Evolutionary conservation across 2,113 vertebrate genomes (phyloP).

Genomic region (Microtus montanus): DNA sequence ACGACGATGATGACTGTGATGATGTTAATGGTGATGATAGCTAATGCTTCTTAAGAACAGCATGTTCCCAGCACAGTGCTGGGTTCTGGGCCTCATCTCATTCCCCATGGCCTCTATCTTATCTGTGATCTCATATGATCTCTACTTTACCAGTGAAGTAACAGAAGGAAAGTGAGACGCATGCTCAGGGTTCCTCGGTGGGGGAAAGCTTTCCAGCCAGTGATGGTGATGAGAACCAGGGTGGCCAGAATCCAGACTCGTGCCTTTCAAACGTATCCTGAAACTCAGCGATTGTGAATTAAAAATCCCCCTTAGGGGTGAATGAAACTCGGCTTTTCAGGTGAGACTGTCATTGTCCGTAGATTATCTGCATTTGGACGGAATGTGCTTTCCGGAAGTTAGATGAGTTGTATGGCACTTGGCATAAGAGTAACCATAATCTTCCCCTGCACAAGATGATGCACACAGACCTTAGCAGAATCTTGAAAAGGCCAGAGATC

Average conservation of each 20-base stretch:
- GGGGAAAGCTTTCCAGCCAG: not conserved
- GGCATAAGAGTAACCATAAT: too few relatives aligned
- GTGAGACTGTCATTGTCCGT: not conserved
- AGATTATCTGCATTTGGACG: not conserved
- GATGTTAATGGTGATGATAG: not conserved
- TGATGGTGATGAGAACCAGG: not conserved
- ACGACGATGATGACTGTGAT: not conserved
- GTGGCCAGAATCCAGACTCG: not conserved
- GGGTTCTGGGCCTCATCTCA: too few relatives aligned
- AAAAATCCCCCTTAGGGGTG: not conserved
- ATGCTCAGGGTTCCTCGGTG: not conserved
- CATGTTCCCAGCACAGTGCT: not conserved
- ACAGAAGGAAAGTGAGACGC: not conserved
- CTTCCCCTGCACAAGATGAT: too few relatives aligned
- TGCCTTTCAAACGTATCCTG: not conserved
- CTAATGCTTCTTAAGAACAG: too few relatives aligned
- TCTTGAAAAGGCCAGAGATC: too few relatives aligned
- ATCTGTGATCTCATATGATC: not conserved
- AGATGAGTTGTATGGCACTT: too few relatives aligned
- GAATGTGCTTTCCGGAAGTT: too few relatives aligned
- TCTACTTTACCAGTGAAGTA: not conserved
- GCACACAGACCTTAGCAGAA: too few relatives aligned
- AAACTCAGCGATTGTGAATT: not conserved
- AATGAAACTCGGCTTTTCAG: not conserved
- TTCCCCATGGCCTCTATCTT: not conserved